These are phyloP conservation scores for Microctenopoma lineatum DNA, from an alignment of 2,797 vertebrate species.

Conservation along the genomic window DNA sequence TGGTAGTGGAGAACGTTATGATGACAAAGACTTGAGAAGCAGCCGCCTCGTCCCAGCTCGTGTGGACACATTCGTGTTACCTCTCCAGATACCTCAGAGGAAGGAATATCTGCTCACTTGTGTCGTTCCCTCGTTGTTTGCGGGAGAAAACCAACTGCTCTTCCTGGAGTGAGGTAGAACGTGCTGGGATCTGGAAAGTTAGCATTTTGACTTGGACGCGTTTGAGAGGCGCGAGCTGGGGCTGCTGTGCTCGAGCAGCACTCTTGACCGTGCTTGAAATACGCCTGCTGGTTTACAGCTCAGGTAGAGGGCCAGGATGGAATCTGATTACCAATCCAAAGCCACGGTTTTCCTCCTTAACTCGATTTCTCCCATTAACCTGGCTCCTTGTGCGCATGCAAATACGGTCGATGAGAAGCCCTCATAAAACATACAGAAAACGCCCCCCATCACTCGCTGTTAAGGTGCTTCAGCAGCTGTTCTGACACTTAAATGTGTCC, in stretches of 20 bases:
- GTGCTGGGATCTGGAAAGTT: no score
- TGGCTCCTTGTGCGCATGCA: constrained; percentile 10
- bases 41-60: background rate
- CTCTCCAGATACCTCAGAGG: no score
- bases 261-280: constrained; percentile 42
- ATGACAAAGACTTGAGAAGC: constrained; percentile 9
- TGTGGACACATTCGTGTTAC: no score
- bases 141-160: no score
- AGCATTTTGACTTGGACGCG: no score
- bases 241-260: constrained; percentile 13
- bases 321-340: constrained; percentile 45
- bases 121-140: no score
- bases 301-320: background rate
- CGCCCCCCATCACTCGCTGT: constrained; percentile 11
- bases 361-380: constrained; percentile 16
- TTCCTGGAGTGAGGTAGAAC: no score
- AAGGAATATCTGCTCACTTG: no score
- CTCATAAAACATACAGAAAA: background rate
- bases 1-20: background rate
- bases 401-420: background rate
- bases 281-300: constrained; percentile 11
- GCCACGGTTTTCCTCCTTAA: constrained; percentile 20
- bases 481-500: constrained; percentile 1
- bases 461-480: constrained; percentile 16
- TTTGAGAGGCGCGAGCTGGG: no score